A percentile compares a stretch with the other conserved stretches of the same genome.
These are phyloP conservation scores for Drosophila tsacasi DNA, from an alignment of 1,140 invertebrate species.

Conservation along the genomic window DNA sequence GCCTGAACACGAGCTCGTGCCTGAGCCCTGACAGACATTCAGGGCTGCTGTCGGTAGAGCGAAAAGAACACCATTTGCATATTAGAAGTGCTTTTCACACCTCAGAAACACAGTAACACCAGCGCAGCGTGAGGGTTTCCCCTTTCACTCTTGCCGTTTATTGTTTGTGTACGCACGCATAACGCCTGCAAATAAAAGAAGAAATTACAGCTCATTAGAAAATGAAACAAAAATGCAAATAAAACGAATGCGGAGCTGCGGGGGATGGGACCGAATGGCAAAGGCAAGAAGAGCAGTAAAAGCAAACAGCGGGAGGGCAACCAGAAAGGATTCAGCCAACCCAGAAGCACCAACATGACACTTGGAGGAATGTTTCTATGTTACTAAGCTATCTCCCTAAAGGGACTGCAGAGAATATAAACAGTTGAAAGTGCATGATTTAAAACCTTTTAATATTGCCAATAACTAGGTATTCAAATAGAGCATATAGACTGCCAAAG, in stretches of 20 bases:
- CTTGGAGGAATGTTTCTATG: background rate
- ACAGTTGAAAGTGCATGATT: background rate
- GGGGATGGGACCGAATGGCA: constrained; percentile 36
- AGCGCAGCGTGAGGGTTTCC: constrained; percentile 16
- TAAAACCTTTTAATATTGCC: no score
- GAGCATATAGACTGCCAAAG: no score
- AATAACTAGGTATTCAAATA: no score
- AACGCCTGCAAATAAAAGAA: constrained; percentile 80
- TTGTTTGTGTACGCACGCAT: constrained; percentile 78
- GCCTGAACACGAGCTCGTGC: constrained; percentile 12
- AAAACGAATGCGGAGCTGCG: constrained; percentile 42
- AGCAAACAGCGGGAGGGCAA: constrained; percentile 54
- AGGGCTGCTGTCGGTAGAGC: background rate
- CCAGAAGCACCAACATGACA: constrained; percentile 23
- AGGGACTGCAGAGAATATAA: no score
- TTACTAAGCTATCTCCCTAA: background rate
- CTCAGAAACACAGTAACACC: constrained; percentile 46
- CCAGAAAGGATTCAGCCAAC: constrained; percentile 51
- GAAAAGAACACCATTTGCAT: constrained; percentile 66
- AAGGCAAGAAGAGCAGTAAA: constrained; percentile 51
- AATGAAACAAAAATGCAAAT: constrained; percentile 72
- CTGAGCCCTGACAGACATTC: constrained; percentile 16
- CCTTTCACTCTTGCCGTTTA: constrained; percentile 32
- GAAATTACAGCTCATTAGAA: constrained; percentile 83
- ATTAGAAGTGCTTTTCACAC: constrained; percentile 79